Base-by-base conservation (phyloP, 2,113 vertebrate genomes). In the Erythrocercus mccallii region DNA sequence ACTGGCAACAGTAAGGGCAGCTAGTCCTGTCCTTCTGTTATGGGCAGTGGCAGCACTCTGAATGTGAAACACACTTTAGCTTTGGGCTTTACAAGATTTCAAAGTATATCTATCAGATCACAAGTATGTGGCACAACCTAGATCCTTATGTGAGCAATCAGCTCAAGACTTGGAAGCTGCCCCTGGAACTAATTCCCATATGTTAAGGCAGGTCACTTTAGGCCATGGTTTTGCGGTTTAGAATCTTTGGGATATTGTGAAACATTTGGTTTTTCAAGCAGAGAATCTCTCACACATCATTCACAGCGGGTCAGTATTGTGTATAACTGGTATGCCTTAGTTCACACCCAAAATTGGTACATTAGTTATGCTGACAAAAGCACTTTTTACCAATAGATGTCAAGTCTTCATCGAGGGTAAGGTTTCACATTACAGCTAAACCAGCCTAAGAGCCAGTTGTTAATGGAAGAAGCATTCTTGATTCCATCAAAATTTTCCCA, bases 381-480 rank as follows among this genome's bases (percentile, higher is more conserved):
- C 44, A 64, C 22, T 81, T 88, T 82, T 77, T 81, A 35, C 57
- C 85, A 57, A 7, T 5, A 60, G 20, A 86, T 88, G 24, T 58
- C 51, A 72, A 62, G n/a, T 74, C 57, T 38, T 24, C 23, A 2
- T 15, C n/a, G 83, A 86, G 51, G 61, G 11, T 42, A 47, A 90
- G 47, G 76, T 70, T 91, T 71, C 61, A 37, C 2, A 0, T 94
- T 44, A 35, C 56, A 78, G 58, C 51, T 81, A 78, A 90, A 64
- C 16, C 76, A 90, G 33, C 11, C 45, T 72, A 77, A 77, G 51
- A 85, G 44, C 15, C 70, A 61, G 22, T 2, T 88, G 45, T 47
- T 92, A 62, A 91, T 31, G 42, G 56, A 90, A 90, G 68, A 94
- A 51, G 31, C 38, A 71, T 78, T 90, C 62, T 77, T 93, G 50